Conservation (phyloP, 2,888 invertebrate species). For the Beris morrisii region DNA sequence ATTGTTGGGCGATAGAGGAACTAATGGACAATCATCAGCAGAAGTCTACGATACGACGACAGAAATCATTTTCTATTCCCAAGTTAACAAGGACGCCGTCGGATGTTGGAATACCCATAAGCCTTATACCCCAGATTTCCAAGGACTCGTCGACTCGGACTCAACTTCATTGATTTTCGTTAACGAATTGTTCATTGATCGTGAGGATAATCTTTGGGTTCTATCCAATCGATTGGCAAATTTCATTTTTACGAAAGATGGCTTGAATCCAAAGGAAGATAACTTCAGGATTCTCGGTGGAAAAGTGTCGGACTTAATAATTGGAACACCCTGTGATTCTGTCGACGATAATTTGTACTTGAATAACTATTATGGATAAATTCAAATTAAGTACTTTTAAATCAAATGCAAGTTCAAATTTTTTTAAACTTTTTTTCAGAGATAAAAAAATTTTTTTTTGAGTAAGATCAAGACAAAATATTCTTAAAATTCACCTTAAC, state of each 20-base stretch:
- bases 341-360: conserved; percentile 20
- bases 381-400: too few relatives aligned
- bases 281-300: conserved; percentile 63
- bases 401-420: too few relatives aligned
- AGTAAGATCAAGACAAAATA: too few relatives aligned
- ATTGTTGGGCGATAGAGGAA: conserved; percentile 72
- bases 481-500: too few relatives aligned
- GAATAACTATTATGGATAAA: conserved; percentile 1
- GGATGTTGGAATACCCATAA: conserved; percentile 77
- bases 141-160: conserved; percentile 69
- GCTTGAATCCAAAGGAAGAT: conserved; percentile 59
- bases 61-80: conserved; percentile 74
- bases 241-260: conserved; percentile 59
- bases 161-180: conserved; percentile 72
- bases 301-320: conserved; percentile 51
- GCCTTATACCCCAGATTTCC: conserved; percentile 66
- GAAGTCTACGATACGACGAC: conserved; percentile 70
- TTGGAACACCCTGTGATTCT: conserved; percentile 50
- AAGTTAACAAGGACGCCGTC: conserved; percentile 74
- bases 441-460: too few relatives aligned
- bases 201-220: conserved; percentile 69
- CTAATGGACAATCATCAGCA: conserved; percentile 71
- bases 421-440: too few relatives aligned
- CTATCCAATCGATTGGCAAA: conserved; percentile 75
- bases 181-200: conserved; percentile 73